phyloP scores from a whole-genome alignment of 2,113 vertebrate species.

The Isichthys henryi region DNA sequence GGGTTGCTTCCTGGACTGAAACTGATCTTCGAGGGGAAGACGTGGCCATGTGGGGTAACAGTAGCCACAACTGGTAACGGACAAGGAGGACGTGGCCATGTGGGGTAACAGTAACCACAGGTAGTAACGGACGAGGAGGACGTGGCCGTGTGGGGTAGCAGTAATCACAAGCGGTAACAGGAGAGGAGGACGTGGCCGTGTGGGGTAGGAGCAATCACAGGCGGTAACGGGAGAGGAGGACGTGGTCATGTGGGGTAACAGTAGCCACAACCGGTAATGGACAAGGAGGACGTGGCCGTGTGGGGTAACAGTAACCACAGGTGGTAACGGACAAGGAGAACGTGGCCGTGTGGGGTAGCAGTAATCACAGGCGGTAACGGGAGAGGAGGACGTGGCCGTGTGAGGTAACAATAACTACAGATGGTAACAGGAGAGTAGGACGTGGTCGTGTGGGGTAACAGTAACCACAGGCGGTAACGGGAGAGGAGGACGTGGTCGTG shows the following conservation, averaged over 20 bases:
- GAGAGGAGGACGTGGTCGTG: too few species aligned
- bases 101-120: slow-evolving; percentile 67
- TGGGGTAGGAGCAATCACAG: slow-evolving; percentile 65
- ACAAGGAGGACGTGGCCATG: background rate
- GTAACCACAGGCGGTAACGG: slow-evolving; percentile 17
- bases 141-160: slow-evolving; percentile 42
- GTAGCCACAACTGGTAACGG: slow-evolving; percentile 52
- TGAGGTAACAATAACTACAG: slow-evolving; percentile 71
- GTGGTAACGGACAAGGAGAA: background rate
- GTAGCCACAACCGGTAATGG: slow-evolving; percentile 53
- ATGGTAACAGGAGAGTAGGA: too few species aligned
- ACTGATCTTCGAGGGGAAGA: background rate
- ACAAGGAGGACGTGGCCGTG: too few species aligned
- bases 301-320: slow-evolving; percentile 69
- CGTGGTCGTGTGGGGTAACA: slow-evolving; percentile 59
- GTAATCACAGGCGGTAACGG: slow-evolving; percentile 42
- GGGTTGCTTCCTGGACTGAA: slow-evolving; percentile 68
- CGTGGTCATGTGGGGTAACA: slow-evolving; percentile 43
- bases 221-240: too few species aligned
- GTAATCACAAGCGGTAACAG: slow-evolving; percentile 54
- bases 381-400: too few species aligned
- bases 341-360: slow-evolving; percentile 58
- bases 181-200: background rate
- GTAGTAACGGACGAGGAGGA: background rate
- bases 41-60: slow-evolving; percentile 44